Base-by-base conservation (phyloP, 53 echinoderm and acorn worm species). In the Stichopus horrens region DNA sequence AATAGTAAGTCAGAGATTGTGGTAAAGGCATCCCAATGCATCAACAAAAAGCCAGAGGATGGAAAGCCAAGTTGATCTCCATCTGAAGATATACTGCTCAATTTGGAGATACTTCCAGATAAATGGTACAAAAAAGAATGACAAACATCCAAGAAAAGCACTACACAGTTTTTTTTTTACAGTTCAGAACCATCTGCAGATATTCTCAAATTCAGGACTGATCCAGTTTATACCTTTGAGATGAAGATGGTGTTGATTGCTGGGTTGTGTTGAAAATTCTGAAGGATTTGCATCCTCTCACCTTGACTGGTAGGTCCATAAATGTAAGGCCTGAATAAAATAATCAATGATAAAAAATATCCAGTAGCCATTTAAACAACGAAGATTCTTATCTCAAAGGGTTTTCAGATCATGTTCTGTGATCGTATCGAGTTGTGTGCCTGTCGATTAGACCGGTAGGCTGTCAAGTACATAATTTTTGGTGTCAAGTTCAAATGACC, bases 181-280 rank as follows among this genome's bases (percentile, higher is more conserved):
- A 37, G 37, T 1, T 37, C 37, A 37, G 37, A 37, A 37, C 37
- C 37, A 37, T 1, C 37, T 37, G 37, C 37, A 37, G 37, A 68
- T n/a, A 16, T 13, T 68, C 14, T 16, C 13, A 68, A 68, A 68
- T 68, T 68, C 13, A 68, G 13, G 71, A 68, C 71, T 68, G 71
- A 68, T 37, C 37, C 37, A 37, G 37, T 37, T 37, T 37, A 37
- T 91, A 94, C 94, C 88, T 94, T 94, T 75, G 94, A 94, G 73
- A 94, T 92, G 90, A 94, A 94, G 51, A 94, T 94, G 7, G 94
- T 94, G 86, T 92, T 94, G 58, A 94, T 91, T 52, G 92, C 94
- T 76, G 94, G 94, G 71, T 94, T 94, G 81, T 94, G 94, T 57
- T 90, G 88, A 53, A 94, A 94, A 71, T 94, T 94, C 75, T 94